A percentile compares a stretch with the other conserved stretches of the same genome.
Conservation (phyloP, 2,113 vertebrate genomes). For the Pelobates fuscus region DNA sequence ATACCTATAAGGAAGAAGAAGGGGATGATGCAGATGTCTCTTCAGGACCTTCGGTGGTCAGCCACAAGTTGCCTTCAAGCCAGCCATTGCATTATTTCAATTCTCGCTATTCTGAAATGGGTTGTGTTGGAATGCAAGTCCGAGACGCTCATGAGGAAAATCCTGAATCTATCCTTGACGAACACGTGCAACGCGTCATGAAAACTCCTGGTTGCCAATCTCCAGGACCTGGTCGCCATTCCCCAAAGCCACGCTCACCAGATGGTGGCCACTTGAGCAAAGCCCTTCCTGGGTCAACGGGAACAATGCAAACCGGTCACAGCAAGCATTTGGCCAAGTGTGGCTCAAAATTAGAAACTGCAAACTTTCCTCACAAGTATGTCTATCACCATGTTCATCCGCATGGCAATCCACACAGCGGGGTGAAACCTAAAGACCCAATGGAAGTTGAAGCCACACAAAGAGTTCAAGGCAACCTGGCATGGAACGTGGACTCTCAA, state of each 20-base stretch:
- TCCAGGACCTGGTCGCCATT: conserved; percentile 82
- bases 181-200: conserved; percentile 95
- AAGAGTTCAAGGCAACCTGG: conserved; percentile 69
- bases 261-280: conserved; percentile 72
- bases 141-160: conserved; percentile 91
- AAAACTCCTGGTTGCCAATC: conserved; percentile 93
- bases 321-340: conserved; percentile 76
- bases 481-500: conserved; percentile 77
- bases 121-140: conserved; percentile 69
- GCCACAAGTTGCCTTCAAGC: conserved; percentile 79
- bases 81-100: conserved; percentile 77
- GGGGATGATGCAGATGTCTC: conserved; percentile 80
- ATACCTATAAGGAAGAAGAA: conserved; percentile 90
- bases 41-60: conserved; percentile 64
- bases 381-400: conserved; percentile 78
- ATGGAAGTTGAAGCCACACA: conserved; percentile 72
- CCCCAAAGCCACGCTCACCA: conserved; percentile 84
- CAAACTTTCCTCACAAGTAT: conserved; percentile 84
- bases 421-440: conserved; percentile 82
- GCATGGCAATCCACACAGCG: conserved; percentile 47
- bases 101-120: conserved; percentile 78
- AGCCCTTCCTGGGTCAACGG: conserved; percentile 60
- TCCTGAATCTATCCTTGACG: conserved; percentile 94
- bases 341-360: conserved; percentile 72
- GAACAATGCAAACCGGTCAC: conserved; percentile 64